These are phyloP conservation scores for Protodeltote pygarga DNA, from an alignment of 2,888 invertebrate genomes.

Conservation along the genomic window DNA sequence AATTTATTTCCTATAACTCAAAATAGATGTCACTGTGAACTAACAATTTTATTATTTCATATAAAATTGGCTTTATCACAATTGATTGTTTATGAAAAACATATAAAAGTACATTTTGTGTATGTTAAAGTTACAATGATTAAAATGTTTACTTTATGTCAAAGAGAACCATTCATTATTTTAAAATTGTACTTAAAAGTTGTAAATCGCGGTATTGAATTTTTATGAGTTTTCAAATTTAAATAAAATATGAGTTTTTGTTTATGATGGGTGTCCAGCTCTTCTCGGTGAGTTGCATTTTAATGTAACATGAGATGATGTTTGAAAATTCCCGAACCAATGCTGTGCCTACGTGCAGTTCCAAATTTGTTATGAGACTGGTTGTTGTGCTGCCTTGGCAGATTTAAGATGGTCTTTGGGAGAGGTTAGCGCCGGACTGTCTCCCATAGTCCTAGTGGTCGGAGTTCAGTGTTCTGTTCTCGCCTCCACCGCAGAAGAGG, in stretches of 20 bases:
- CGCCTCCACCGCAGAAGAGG: constrained; percentile 74
- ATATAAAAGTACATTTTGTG: not conserved
- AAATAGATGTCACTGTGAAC: constrained; percentile 33
- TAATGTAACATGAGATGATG: constrained; percentile 51
- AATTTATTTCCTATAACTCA: not conserved
- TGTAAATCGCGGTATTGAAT: constrained; percentile 56
- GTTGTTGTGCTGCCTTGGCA: constrained; percentile 51
- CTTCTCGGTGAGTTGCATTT: constrained; percentile 72
- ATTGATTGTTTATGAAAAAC: not conserved
- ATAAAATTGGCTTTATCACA: not conserved
- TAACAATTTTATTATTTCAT: not conserved
- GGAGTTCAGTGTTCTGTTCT: constrained; percentile 81
- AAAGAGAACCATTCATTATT: not conserved
- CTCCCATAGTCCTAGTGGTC: constrained; percentile 56
- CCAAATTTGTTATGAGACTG: constrained; percentile 48
- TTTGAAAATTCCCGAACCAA: constrained; percentile 52
- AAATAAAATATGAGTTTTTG: constrained; percentile 4
- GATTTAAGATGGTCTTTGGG: constrained; percentile 55
- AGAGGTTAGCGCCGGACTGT: constrained; percentile 66
- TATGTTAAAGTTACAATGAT: no score
- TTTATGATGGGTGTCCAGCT: constrained; percentile 66
- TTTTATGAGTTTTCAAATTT: constrained; percentile 26
- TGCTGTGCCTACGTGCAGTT: constrained; percentile 56
- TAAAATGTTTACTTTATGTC: not conserved
- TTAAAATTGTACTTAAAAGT: not conserved